Conservation (phyloP, 1,140 invertebrate species). For the Helicoverpa zea region DNA sequence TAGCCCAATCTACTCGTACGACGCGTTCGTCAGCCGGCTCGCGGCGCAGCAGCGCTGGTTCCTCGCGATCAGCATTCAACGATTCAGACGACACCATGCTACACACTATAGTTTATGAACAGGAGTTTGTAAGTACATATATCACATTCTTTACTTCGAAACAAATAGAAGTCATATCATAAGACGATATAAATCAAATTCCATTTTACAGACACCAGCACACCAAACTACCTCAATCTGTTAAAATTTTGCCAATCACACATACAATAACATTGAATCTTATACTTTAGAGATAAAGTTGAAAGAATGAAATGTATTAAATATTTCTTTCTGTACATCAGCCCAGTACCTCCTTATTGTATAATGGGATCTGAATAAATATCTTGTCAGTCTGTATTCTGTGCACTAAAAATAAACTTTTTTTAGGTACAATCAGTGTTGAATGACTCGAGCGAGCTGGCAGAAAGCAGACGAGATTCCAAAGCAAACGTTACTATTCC, state of each 20-base stretch:
- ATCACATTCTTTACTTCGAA: neutral
- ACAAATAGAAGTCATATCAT: too few species aligned
- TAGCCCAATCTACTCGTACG: slow-evolving; percentile 9
- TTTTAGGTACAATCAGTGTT: slow-evolving; percentile 76
- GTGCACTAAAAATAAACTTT: too few species aligned
- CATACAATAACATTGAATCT: too few species aligned
- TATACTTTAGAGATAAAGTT: too few species aligned
- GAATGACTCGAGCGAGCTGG: slow-evolving; percentile 71
- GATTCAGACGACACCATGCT: slow-evolving; percentile 73
- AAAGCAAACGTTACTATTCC: slow-evolving; percentile 76
- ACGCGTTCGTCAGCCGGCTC: slow-evolving; percentile 64
- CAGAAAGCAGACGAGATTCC: slow-evolving; percentile 58
- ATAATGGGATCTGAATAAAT: too few species aligned
- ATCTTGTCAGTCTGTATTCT: too few species aligned
- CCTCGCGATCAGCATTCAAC: slow-evolving; percentile 58
- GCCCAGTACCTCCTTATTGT: too few species aligned
- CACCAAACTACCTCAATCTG: too few species aligned
- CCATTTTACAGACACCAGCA: too few species aligned
- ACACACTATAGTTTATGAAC: slow-evolving; percentile 80
- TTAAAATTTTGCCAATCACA: too few species aligned
- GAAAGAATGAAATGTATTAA: too few species aligned
- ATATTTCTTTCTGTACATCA: neutral
- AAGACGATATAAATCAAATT: too few species aligned
- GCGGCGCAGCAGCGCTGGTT: slow-evolving; percentile 58
- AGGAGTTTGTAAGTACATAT: slow-evolving; percentile 66